These are phyloP conservation scores for Ypsolopha scabrella DNA, from an alignment of 2,888 invertebrate species.

Conservation along the genomic window DNA sequence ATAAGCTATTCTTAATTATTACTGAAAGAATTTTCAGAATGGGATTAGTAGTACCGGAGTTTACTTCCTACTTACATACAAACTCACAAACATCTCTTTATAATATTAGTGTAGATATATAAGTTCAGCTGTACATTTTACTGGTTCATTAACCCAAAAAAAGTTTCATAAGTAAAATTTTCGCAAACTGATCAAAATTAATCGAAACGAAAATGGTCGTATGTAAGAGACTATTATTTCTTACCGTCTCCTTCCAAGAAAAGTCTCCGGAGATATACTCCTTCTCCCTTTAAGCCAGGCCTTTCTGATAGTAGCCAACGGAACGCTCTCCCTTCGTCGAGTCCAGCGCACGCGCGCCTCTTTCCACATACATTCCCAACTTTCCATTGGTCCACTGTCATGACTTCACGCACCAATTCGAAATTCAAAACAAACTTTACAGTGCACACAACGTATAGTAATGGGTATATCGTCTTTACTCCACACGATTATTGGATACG, in stretches of 20 bases:
- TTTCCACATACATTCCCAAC: slow-evolving; percentile 13
- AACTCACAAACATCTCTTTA: too few species aligned
- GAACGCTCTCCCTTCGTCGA: slow-evolving; percentile 49
- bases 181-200: too few species aligned
- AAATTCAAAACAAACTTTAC: slow-evolving; percentile 9
- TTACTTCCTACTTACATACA: too few species aligned
- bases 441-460: background rate
- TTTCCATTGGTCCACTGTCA: background rate
- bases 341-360: slow-evolving; percentile 26
- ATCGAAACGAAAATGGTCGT: too few species aligned
- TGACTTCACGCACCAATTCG: slow-evolving; percentile 8
- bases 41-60: too few species aligned
- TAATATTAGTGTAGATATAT: too few species aligned
- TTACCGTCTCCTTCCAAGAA: slow-evolving; percentile 45
- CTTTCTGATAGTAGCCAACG: slow-evolving; percentile 39
- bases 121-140: too few species aligned
- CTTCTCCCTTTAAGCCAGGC: slow-evolving; percentile 39
- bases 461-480: too few species aligned
- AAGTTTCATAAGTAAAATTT: too few species aligned
- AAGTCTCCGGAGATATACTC: slow-evolving; percentile 34
- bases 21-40: too few species aligned
- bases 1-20: too few species aligned
- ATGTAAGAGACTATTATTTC: slow-evolving; percentile 7
- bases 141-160: background rate
- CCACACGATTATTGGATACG: too few species aligned